phyloP scores from a whole-genome alignment of 2,888 invertebrate species.

The Sussaba pulchella region DNA sequence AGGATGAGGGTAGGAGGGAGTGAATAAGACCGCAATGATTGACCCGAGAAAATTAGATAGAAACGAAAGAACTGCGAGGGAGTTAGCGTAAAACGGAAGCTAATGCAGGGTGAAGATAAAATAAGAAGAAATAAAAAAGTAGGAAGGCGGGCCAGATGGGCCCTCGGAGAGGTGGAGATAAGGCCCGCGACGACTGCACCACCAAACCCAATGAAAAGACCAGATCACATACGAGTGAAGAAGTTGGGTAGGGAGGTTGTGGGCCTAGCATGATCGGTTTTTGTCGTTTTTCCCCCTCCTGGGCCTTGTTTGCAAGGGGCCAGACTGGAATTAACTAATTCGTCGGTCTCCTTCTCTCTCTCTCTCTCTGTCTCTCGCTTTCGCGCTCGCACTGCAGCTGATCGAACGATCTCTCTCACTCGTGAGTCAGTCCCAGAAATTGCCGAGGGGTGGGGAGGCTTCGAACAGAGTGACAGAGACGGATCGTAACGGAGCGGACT shows the following conservation, averaged over 20 bases:
- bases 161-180: conserved; percentile 35
- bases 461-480: conserved; percentile 49
- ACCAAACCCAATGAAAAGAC: conserved; percentile 41
- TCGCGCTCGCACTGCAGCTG: too few relatives aligned
- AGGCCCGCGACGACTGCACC: conserved; percentile 38
- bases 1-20: conserved; percentile 16
- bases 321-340: conserved; percentile 6
- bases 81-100: conserved; percentile 47
- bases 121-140: conserved; percentile 16
- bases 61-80: background rate
- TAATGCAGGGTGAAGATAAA: conserved; percentile 39
- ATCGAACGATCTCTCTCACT: conserved; percentile 11
- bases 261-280: conserved; percentile 18
- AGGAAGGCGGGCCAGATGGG: conserved; percentile 25
- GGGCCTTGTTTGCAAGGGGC: background rate
- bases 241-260: conserved; percentile 12
- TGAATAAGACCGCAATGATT: conserved; percentile 60
- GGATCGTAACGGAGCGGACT: conserved; percentile 10
- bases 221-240: conserved; percentile 26
- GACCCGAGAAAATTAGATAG: conserved; percentile 44
- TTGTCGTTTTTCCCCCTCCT: background rate
- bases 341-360: background rate
- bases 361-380: too few relatives aligned
- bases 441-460: background rate
- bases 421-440: background rate